Evolutionary conservation across 2,888 invertebrate species (phyloP).

Genomic region (Hypena proboscidalis): DNA sequence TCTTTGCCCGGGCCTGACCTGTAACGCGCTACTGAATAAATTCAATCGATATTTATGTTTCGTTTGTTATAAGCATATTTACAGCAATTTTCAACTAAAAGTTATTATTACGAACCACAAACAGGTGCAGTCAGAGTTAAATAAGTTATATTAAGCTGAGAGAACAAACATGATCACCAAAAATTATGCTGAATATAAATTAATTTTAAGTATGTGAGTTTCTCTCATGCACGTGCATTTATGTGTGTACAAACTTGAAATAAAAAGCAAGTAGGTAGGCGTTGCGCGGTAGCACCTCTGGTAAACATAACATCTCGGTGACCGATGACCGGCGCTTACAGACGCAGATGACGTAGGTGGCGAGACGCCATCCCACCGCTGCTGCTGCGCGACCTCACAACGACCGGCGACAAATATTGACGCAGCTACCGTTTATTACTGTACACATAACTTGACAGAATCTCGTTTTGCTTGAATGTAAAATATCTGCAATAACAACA

Average conservation of each 20-base stretch:
- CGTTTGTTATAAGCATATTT: no score
- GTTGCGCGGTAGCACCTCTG: constrained; percentile 21
- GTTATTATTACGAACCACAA: no score
- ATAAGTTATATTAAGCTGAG: no score
- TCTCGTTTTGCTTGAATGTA: constrained; percentile 5
- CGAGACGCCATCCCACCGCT: constrained; percentile 10
- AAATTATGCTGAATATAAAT: no score
- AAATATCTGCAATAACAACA: background rate
- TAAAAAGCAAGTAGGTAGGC: constrained; percentile 20
- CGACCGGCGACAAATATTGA: constrained; percentile 31
- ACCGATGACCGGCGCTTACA: no score
- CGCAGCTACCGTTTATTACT: constrained; percentile 18
- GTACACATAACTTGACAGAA: background rate
- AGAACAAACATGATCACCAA: no score
- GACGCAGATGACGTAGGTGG: constrained; percentile 5
- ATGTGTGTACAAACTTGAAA: constrained; percentile 11
- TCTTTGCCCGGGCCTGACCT: no score
- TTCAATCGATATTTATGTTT: no score
- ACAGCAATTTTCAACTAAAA: no score
- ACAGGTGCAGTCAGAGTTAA: no score
- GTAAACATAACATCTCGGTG: constrained; percentile 33
- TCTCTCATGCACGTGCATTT: constrained; percentile 19
- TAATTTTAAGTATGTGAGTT: no score
- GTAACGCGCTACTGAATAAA: no score
- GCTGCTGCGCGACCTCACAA: constrained; percentile 15